phyloP scores from a whole-genome alignment of 2,113 vertebrate genomes.

The Brachionichthys hirsutus region DNA sequence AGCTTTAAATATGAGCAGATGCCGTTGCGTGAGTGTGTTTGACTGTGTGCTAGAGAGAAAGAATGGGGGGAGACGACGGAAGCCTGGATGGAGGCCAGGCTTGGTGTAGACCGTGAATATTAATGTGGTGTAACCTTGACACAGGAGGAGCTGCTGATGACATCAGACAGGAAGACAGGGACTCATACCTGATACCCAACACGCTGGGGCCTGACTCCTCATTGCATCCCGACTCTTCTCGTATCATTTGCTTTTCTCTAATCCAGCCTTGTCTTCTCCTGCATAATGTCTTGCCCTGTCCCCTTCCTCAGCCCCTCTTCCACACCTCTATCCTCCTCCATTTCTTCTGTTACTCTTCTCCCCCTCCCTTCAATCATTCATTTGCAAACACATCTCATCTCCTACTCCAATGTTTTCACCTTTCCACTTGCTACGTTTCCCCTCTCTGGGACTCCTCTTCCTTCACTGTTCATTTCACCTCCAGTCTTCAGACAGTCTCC shows the following conservation, averaged over 20 bases:
- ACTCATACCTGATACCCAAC: slow-evolving; percentile 39
- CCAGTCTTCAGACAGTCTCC: not conserved
- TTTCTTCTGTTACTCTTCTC: not conserved
- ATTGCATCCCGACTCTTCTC: not conserved
- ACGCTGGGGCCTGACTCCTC: slow-evolving; percentile 18
- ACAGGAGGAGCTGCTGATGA: slow-evolving; percentile 61
- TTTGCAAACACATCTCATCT: not conserved
- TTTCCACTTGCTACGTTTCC: too few species aligned
- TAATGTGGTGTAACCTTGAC: slow-evolving; percentile 70
- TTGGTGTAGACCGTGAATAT: slow-evolving; percentile 54
- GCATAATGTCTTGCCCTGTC: not conserved
- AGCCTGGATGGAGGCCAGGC: slow-evolving; percentile 25
- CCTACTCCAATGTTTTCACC: not conserved
- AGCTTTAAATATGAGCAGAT: slow-evolving; percentile 24
- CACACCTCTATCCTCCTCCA: not conserved
- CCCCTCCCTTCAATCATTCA: not conserved
- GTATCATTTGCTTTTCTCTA: not conserved
- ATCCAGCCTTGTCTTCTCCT: not conserved
- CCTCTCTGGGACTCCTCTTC: not conserved
- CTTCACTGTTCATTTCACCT: slow-evolving; percentile 54
- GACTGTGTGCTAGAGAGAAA: slow-evolving; percentile 9
- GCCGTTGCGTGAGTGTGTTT: slow-evolving; percentile 12
- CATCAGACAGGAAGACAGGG: slow-evolving; percentile 59
- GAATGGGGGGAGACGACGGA: slow-evolving; percentile 5
- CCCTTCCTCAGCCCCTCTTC: not conserved